Conservation (phyloP, 2,888 invertebrate species). For the Temnothorax rugatulus region DNA sequence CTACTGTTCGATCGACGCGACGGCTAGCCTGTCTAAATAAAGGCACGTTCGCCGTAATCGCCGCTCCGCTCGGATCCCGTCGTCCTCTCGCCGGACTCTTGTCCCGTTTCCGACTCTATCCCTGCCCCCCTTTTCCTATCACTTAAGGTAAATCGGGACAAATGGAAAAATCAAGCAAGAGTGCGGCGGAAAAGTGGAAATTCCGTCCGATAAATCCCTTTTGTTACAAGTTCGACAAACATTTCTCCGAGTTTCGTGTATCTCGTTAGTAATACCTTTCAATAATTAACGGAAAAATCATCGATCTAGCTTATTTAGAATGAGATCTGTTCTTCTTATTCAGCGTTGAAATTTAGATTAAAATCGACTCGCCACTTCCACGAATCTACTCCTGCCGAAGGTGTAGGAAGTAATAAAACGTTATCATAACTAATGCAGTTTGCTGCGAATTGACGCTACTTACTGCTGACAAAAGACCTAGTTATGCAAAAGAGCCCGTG, state of each 20-base stretch:
- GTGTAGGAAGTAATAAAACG: constrained; percentile 14
- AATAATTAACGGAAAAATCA: not conserved
- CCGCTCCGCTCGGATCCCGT: constrained; percentile 1
- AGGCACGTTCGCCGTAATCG: constrained; percentile 44
- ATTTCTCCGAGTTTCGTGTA: not conserved
- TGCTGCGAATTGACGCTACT: not conserved
- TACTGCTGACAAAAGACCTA: constrained; percentile 7
- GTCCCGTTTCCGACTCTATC: constrained; percentile 16
- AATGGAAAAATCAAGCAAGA: not conserved
- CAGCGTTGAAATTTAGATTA: not conserved
- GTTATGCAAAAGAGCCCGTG: not conserved
- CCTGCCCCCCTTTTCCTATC: not conserved
- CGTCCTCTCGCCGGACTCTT: constrained; percentile 14
- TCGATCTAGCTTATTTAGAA: not conserved
- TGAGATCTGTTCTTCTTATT: not conserved
- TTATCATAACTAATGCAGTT: not conserved
- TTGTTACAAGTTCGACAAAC: not conserved
- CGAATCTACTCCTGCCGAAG: not conserved
- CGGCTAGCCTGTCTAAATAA: constrained; percentile 45
- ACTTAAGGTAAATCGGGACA: constrained; percentile 6
- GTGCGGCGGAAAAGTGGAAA: not conserved
- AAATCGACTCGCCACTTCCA: not conserved
- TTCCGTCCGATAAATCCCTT: no score
- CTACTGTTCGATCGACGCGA: constrained; percentile 46
- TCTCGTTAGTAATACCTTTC: no score